Conservation (phyloP, 2,113 vertebrate species). For the Pyxicephalus adspersus region DNA sequence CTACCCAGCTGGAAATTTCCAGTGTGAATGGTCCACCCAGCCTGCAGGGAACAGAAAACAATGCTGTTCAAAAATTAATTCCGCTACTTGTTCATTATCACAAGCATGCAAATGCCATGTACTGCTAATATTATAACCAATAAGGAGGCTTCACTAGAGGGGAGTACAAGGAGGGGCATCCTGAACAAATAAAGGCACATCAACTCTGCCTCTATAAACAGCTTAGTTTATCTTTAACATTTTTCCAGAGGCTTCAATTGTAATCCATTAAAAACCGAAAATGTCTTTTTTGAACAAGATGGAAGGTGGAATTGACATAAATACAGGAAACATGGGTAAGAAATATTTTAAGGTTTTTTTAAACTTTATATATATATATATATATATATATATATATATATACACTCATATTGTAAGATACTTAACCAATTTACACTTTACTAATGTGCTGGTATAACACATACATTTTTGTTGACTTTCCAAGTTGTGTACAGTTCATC, state of each 20-base stretch:
- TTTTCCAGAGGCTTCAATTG: background rate
- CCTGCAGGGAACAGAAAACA: constrained; percentile 43
- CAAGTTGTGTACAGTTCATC: too few species aligned
- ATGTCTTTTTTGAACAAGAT: constrained; percentile 47
- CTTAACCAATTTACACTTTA: too few species aligned
- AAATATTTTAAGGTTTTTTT: too few species aligned
- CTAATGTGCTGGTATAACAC: too few species aligned
- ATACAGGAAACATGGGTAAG: constrained; percentile 36
- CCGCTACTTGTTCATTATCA: constrained; percentile 35
- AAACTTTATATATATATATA: too few species aligned
- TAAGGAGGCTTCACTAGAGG: background rate
- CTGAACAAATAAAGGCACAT: constrained; percentile 29
- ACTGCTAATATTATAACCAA: constrained; percentile 16
- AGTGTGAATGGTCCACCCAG: background rate
- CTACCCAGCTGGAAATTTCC: constrained; percentile 33
- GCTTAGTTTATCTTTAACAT: background rate
- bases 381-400: too few species aligned
- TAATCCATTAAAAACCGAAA: background rate
- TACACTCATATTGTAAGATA: too few species aligned
- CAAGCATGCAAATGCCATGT: background rate
- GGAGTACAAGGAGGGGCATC: constrained; percentile 35
- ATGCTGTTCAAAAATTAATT: constrained; percentile 47
- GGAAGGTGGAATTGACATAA: constrained; percentile 15
- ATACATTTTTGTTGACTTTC: too few species aligned
- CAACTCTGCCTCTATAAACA: background rate